These are phyloP conservation scores for Parapsyche elsis DNA, from an alignment of 1,140 invertebrate species.

Conservation along the genomic window DNA sequence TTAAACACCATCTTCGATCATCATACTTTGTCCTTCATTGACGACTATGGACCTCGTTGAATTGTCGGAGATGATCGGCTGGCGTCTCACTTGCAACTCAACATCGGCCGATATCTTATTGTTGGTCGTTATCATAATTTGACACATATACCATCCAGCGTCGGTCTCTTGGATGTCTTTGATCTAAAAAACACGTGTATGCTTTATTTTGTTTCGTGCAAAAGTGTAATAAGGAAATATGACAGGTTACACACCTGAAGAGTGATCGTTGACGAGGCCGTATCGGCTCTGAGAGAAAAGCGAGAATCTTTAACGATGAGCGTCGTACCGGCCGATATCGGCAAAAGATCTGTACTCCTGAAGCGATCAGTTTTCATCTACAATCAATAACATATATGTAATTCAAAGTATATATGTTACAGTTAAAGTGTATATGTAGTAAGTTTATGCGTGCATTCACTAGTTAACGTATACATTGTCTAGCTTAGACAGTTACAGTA, in stretches of 20 bases:
- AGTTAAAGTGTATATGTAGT: constrained; percentile 20
- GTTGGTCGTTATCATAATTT: constrained; percentile 82
- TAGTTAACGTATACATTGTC: too few species aligned
- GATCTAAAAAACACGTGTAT: constrained; percentile 69
- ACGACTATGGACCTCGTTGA: constrained; percentile 88
- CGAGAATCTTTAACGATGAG: constrained; percentile 88
- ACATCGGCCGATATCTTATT: constrained; percentile 87
- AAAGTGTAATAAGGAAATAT: not conserved
- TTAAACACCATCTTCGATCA: not conserved
- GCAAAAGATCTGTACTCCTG: constrained; percentile 70
- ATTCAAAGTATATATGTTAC: too few species aligned
- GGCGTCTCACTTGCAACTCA: constrained; percentile 83
- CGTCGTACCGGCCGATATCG: constrained; percentile 82
- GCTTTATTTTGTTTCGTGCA: not conserved
- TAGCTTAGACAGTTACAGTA: too few species aligned
- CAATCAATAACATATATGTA: too few species aligned
- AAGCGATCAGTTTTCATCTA: constrained; percentile 68
- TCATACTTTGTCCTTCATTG: constrained; percentile 76
- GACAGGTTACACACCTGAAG: constrained; percentile 71
- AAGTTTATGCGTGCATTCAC: too few species aligned
- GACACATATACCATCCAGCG: constrained; percentile 88
- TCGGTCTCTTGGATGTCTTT: constrained; percentile 96
- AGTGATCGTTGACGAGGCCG: constrained; percentile 80
- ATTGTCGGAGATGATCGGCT: constrained; percentile 92
- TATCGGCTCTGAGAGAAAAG: constrained; percentile 85